phyloP scores from a whole-genome alignment of 2,797 vertebrate species.

The Scolopax bukidnonensis region DNA sequence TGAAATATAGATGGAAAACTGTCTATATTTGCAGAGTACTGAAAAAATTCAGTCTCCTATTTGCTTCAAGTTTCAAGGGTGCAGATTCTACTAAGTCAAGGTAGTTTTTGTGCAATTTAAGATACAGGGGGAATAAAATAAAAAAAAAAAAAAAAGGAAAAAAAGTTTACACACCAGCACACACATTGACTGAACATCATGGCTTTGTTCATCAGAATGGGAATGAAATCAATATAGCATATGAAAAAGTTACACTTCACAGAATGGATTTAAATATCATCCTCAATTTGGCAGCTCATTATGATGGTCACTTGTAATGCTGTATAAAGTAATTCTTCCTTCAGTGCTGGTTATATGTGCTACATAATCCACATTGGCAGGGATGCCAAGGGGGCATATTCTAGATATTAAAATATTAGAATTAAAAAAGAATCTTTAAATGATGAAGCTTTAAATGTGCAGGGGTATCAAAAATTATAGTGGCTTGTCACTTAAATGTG shows the following conservation, averaged over 20 bases:
- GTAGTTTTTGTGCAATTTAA: neutral
- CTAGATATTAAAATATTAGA: neutral
- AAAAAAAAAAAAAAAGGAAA: neutral
- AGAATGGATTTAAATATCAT: neutral
- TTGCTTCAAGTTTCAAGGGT: neutral
- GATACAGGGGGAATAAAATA: neutral
- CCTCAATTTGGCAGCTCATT: neutral
- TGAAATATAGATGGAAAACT: neutral
- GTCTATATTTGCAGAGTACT: neutral
- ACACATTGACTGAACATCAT: rapidly evolving
- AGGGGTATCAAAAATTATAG: neutral
- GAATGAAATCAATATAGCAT: neutral
- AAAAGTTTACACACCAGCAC: neutral
- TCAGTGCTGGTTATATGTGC: neutral
- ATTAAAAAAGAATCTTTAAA: neutral
- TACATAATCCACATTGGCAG: neutral
- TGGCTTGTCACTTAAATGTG: neutral
- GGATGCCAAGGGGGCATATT: neutral
- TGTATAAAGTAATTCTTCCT: neutral
- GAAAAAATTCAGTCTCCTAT: neutral
- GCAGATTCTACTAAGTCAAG: neutral
- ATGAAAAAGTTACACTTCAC: neutral
- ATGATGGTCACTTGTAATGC: neutral
- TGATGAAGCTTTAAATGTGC: neutral
- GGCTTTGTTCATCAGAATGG: neutral